Base-by-base conservation (phyloP, 2,113 vertebrate genomes). In the Paratilapia polleni region DNA sequence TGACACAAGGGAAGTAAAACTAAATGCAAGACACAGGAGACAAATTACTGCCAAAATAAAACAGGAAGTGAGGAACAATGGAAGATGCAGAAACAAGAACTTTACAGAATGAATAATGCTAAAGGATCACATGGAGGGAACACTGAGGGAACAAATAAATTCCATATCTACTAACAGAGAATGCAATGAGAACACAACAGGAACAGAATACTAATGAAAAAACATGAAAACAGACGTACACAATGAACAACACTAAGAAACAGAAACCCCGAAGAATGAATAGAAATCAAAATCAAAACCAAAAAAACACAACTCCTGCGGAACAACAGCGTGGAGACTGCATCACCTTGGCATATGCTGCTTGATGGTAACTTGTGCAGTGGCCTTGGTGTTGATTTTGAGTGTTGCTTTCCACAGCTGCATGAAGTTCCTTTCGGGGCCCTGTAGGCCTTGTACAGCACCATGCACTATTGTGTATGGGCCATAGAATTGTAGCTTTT, bases 31-130 rank as follows among this genome's bases (percentile, higher is more conserved):
- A 70, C 66, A 49, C 47, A 17, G 47, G 47, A 49, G 6, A 7
- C 47, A 49, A 49, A 49, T 3, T 24, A 70, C 10, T 28, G 20
- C 66, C 6, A 28, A 70, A 70, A 0, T 0, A 0, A 70, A 70
- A 28, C 41, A 70, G 66, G 66, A 70, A 28, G 43, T 70, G 66
- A 70, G 24, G 24, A 49, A 70, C 41, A 49, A 26, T 28, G 1
- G 0, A 11, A 49, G 28, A 20, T 3, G 9, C 15, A 28, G 14
- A 43, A 12, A 43, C 41, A 47, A 12, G 41, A 49, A 19, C 24
- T 49, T 47, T 52, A 70, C 43, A 47, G 43, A 47, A 15, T 47
- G 43, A 47, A 47, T 47, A 47, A 47, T 5, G 14, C 43, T 47
- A 13, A 15, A 47, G 43, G 14, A 47, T 3, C 13, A 14, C 66